Percentiles rank a stretch among this genome's conserved stretches.
phyloP scores from a whole-genome alignment of 2,888 invertebrate species.

The Agrotis puta region DNA sequence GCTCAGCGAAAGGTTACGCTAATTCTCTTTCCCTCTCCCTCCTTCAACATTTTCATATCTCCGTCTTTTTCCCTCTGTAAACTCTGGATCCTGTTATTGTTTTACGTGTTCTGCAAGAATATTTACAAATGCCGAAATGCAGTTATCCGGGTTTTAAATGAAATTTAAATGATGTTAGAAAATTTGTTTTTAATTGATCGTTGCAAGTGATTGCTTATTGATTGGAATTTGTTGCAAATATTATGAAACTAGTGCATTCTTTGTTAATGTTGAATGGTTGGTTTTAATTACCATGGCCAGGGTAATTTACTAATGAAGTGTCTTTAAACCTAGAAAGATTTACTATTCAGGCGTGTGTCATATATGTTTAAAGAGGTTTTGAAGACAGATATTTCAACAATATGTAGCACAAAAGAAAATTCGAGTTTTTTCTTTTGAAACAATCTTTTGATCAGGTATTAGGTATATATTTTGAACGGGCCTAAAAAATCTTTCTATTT shows the following conservation, averaged over 20 bases:
- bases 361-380: too few species aligned
- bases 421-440: too few species aligned
- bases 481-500: too few species aligned
- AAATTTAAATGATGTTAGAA: conserved; percentile 27
- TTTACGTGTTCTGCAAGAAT: conserved; percentile 86
- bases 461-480: too few species aligned
- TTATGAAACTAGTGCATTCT: conserved; percentile 24
- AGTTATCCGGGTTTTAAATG: conserved; percentile 62
- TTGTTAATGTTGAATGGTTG: conserved; percentile 2
- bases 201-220: conserved; percentile 30
- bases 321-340: too few species aligned
- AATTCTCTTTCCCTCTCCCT: conserved; percentile 76
- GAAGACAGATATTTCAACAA: too few species aligned
- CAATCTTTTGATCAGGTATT: too few species aligned
- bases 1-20: conserved; percentile 87
- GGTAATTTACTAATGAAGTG: not conserved
- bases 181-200: conserved; percentile 45
- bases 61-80: conserved; percentile 70
- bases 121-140: conserved; percentile 74
- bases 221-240: conserved; percentile 44
- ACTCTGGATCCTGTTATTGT: conserved; percentile 86
- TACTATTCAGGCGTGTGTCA: too few species aligned
- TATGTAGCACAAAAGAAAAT: too few species aligned
- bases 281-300: conserved; percentile 8
- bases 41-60: conserved; percentile 67